Evolutionary conservation across 1,140 invertebrate genomes (phyloP).

Genomic region (Pteromalus puparum): DNA sequence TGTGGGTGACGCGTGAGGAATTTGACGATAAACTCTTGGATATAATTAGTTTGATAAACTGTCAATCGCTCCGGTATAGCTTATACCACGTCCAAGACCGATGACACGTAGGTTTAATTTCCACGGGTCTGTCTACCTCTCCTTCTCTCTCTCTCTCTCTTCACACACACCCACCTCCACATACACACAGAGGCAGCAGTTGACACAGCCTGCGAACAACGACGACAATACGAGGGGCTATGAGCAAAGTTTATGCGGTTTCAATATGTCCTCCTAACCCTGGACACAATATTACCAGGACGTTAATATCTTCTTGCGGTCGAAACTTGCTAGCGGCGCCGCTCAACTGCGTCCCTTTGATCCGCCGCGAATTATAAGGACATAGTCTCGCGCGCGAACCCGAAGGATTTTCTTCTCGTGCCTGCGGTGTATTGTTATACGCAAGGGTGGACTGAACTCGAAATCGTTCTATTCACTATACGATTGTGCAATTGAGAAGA

Average conservation of each 20-base stretch:
- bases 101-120: constrained; percentile 35
- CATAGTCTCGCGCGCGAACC: not conserved
- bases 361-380: constrained; percentile 57
- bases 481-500: too few relatives aligned
- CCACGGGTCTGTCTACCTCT: not conserved
- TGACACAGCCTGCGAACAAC: not conserved
- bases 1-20: too few relatives aligned
- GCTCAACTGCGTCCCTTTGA: constrained; percentile 58
- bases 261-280: constrained; percentile 62
- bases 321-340: constrained; percentile 50
- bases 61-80: too few relatives aligned
- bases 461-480: too few relatives aligned
- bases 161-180: too few relatives aligned
- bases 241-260: constrained; percentile 65
- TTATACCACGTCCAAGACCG: too few relatives aligned
- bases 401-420: constrained; percentile 24
- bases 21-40: too few relatives aligned
- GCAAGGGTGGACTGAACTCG: not conserved
- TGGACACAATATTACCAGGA: constrained; percentile 62
- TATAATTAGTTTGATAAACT: too few relatives aligned
- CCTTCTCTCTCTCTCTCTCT: too few relatives aligned
- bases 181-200: not conserved
- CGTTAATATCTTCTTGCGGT: constrained; percentile 66
- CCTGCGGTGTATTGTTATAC: not conserved
- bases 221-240: constrained; percentile 45